Percentiles rank a stretch among this genome's conserved stretches.
Conservation (phyloP, 2,888 invertebrate species). For the Smittia sp. region DNA sequence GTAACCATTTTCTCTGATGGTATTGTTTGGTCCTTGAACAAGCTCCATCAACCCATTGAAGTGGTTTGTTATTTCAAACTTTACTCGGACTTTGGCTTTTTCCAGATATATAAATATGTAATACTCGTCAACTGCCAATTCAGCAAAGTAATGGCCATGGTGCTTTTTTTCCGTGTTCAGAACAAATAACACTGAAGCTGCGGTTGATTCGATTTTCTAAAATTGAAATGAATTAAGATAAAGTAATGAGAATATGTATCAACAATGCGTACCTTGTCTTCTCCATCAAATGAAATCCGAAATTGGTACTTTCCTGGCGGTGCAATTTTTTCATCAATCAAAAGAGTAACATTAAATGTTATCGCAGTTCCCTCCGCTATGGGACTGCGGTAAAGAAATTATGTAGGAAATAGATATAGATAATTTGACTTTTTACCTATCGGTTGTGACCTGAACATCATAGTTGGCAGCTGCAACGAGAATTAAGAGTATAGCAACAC, state of each 20-base stretch:
- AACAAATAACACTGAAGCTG: background rate
- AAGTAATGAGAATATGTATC: no score
- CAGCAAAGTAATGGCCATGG: slow-evolving; percentile 8
- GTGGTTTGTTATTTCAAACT: slow-evolving; percentile 15
- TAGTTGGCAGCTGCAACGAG: background rate
- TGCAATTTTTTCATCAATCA: background rate
- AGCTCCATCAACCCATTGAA: slow-evolving; percentile 51
- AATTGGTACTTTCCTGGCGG: background rate
- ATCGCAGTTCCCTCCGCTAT: background rate
- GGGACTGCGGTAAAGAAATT: no score
- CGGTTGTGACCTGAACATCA: background rate
- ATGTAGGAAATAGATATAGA: no score
- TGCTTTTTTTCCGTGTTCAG: background rate
- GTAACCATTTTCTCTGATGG: slow-evolving; percentile 57
- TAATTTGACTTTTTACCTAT: no score
- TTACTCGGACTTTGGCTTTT: background rate
- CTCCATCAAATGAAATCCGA: background rate
- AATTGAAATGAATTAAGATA: background rate
- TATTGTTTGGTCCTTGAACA: slow-evolving; percentile 58
- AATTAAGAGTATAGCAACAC: no score
- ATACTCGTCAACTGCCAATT: slow-evolving; percentile 8
- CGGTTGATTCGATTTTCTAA: background rate
- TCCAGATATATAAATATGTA: slow-evolving; percentile 12
- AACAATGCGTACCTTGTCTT: background rate
- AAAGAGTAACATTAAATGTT: background rate